Percentiles rank a stretch among this genome's conserved stretches.
Evolutionary conservation across 2,888 invertebrate genomes (phyloP).

Genomic region (Oasisia sp.): DNA sequence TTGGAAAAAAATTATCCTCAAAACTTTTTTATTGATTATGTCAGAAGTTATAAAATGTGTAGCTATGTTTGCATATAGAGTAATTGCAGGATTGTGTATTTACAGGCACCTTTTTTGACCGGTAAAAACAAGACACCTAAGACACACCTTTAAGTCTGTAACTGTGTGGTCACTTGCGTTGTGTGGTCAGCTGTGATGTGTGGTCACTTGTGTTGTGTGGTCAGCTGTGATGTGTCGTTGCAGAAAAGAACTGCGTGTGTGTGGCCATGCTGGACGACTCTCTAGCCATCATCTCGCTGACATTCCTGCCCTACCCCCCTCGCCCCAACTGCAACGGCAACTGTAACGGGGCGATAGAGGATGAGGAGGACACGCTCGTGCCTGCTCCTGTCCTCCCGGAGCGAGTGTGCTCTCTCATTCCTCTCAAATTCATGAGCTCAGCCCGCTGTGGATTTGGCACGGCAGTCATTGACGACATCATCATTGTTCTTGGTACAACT

Average conservation of each 20-base stretch:
- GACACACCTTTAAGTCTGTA: too few species aligned
- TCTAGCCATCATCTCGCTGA: conserved; percentile 72
- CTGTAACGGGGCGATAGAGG: background rate
- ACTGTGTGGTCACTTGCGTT: too few species aligned
- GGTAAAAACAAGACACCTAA: too few species aligned
- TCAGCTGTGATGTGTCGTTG: conserved; percentile 27
- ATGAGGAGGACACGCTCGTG: background rate
- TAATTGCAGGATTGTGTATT: too few species aligned
- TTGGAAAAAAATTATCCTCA: too few species aligned
- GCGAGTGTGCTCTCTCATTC: conserved; percentile 31
- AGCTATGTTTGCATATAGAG: too few species aligned
- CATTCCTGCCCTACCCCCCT: conserved; percentile 50
- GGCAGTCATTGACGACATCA: conserved; percentile 76
- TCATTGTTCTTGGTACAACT: conserved; percentile 79
- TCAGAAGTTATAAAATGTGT: too few species aligned
- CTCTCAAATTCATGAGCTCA: conserved; percentile 69
- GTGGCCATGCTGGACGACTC: conserved; percentile 74
- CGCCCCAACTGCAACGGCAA: conserved; percentile 10
- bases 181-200: too few species aligned
- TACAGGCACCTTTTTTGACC: too few species aligned
- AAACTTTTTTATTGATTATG: too few species aligned
- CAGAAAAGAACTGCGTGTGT: conserved; percentile 67
- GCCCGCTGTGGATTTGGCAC: conserved; percentile 82
- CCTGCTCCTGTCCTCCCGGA: background rate
- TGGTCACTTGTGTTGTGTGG: too few species aligned